A percentile compares a stretch with the other conserved stretches of the same genome.
Conservation (phyloP, 2,888 invertebrate species). For the Ichneumoninae sp. region DNA sequence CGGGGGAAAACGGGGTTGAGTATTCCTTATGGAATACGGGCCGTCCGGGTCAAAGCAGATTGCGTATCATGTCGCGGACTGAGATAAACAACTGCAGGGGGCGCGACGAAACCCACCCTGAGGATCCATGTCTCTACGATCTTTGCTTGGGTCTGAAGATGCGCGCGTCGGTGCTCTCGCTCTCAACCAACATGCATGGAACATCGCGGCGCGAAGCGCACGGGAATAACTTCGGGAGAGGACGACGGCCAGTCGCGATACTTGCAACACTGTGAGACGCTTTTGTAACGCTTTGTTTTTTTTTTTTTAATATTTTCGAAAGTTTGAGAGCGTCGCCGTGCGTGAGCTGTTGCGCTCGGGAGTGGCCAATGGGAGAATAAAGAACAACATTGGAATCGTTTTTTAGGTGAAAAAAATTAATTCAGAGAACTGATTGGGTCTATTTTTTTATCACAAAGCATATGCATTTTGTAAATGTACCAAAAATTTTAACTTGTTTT, state of each 20-base stretch:
- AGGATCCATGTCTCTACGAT: not conserved
- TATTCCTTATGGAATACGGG: conserved; percentile 60
- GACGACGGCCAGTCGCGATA: not conserved
- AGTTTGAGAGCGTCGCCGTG: too few relatives aligned
- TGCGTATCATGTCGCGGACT: conserved; percentile 56
- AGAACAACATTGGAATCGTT: too few relatives aligned
- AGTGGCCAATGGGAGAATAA: too few relatives aligned
- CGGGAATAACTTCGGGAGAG: conserved; percentile 33
- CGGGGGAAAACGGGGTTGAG: conserved; percentile 12
- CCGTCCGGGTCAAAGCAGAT: conserved; percentile 54
- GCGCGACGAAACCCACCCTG: conserved; percentile 43
- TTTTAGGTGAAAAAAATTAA: too few relatives aligned
- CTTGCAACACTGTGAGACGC: not conserved
- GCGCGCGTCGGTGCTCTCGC: conserved; percentile 43
- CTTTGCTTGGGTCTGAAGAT: not conserved
- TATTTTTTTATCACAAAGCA: too few relatives aligned
- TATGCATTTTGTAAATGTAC: too few relatives aligned
- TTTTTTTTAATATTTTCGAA: not conserved
- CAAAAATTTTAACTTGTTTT: too few relatives aligned
- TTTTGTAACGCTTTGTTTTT: not conserved
- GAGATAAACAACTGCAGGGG: conserved; percentile 44
- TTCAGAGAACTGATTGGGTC: too few relatives aligned
- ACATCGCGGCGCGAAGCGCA: conserved; percentile 29
- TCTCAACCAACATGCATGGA: not conserved
- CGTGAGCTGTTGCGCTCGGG: too few relatives aligned